Percentiles rank a stretch among this genome's conserved stretches.
phyloP scores from a whole-genome alignment of 2,888 invertebrate genomes.

The Mongoloraphidia duomilia region DNA sequence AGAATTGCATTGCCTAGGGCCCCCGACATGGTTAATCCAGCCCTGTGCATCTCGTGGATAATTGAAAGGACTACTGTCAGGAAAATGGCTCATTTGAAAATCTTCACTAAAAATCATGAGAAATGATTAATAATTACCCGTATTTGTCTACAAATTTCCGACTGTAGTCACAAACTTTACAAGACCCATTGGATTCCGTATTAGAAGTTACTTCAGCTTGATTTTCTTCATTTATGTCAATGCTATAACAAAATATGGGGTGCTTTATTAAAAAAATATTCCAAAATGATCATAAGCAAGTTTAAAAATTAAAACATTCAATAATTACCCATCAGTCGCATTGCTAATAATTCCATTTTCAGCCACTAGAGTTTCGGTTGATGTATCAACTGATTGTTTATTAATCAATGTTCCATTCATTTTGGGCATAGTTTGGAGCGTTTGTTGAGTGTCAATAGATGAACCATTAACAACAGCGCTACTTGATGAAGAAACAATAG shows the following conservation, averaged over 20 bases:
- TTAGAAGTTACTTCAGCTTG: neutral
- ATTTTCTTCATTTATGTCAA: no score
- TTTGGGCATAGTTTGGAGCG: neutral
- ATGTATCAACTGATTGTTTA: conserved; percentile 31
- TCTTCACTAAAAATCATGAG: no score
- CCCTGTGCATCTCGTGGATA: no score
- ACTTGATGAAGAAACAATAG: neutral
- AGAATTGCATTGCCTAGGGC: no score
- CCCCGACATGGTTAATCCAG: no score
- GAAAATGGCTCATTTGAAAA: no score
- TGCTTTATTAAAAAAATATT: neutral
- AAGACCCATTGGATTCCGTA: conserved; percentile 15
- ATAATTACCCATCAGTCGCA: no score
- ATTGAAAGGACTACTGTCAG: no score
- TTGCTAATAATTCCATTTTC: conserved; percentile 18
- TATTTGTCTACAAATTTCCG: conserved; percentile 21
- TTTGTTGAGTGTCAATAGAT: neutral
- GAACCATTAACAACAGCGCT: neutral
- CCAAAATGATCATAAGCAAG: neutral
- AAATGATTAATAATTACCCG: conserved; percentile 12
- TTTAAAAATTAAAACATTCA: neutral
- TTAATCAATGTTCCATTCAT: neutral
- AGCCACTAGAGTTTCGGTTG: conserved; percentile 37
- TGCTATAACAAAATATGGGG: no score
- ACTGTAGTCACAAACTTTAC: conserved; percentile 26